Base-by-base conservation (phyloP, 35 echinoderm and acorn worm species). In the Nesometra sesokonis region DNA sequence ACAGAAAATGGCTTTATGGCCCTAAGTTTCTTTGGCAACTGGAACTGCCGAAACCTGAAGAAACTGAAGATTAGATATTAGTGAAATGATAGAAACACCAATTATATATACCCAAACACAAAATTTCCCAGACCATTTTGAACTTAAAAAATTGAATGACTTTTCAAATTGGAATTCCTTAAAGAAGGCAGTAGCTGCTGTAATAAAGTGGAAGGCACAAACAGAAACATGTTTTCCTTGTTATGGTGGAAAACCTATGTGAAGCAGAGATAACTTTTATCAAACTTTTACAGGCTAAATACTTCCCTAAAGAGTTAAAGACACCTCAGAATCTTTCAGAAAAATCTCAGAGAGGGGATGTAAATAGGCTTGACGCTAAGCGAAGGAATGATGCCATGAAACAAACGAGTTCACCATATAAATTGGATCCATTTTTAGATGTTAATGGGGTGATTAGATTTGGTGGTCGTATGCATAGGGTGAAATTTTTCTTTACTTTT, bases 401-500 rank as follows among this genome's bases (percentile, higher is more conserved):
- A 7, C 86, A 82, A 35, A 83, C 46, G 31, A 92, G 90, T 46
- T 35, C 85, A 11, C 21, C 83, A 17, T 91, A 77, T 23, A 84
- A 84, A 35, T 36, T 93, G 47, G 40, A 80, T 67, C 88, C 82
- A 32, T 21, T 77, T 17, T 17, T 87, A 0, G 34, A 76, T 0
- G 84, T 43, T 34, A 29, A 79, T 13, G 85, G 89, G 4, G 15
- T 43, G 4, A 43, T 43, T 15, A 43, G 39, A 43, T 4, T 43
- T 43, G 39, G 39, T 15, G 39, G 39, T 7, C 39, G 39, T 43
- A 43, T 43, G 39, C 39, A 15, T 43, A 43, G 39, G 39, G 15
- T 15, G 15, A 15, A 43, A 15, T 43, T 43, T 43, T 7, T 7
- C 39, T 43, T 7, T 43, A 43, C 4, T 43, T 43, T 43, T 15